Evolutionary conservation across 1,140 invertebrate species (phyloP).

Genomic region (Asbolus verrucosus): DNA sequence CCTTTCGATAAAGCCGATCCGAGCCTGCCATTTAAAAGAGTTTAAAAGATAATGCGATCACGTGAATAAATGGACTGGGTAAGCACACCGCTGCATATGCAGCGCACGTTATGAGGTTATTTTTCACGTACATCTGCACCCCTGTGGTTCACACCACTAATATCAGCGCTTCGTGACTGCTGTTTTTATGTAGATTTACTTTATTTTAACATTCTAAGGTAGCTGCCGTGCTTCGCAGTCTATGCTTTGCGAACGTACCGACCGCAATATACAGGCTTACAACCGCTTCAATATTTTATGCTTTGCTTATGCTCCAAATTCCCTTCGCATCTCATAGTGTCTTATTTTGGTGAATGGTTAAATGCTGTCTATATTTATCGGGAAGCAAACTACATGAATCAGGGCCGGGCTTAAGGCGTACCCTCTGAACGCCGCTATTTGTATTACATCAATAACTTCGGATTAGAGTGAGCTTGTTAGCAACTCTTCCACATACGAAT

Average conservation of each 20-base stretch:
- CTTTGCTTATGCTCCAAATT: constrained; percentile 31
- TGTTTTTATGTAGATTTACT: constrained; percentile 48
- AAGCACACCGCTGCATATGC: constrained; percentile 42
- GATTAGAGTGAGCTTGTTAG: too few species aligned
- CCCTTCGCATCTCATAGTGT: background rate
- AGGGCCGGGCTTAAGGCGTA: too few species aligned
- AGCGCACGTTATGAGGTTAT: constrained; percentile 47
- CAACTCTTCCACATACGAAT: too few species aligned
- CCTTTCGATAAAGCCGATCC: constrained; percentile 8
- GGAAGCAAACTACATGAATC: background rate
- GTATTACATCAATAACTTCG: too few species aligned
- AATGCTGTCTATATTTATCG: constrained; percentile 1
- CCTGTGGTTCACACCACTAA: constrained; percentile 46
- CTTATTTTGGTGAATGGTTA: constrained; percentile 8
- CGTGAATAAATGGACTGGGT: constrained; percentile 18
- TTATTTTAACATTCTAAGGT: constrained; percentile 47
- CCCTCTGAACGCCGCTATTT: too few species aligned
- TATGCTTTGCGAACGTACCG: constrained; percentile 27
- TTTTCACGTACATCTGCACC: constrained; percentile 47
- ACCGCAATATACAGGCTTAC: constrained; percentile 44
- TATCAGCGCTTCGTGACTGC: constrained; percentile 45
- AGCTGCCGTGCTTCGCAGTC: constrained; percentile 24
- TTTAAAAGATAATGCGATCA: constrained; percentile 6
- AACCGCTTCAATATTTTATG: constrained; percentile 40
- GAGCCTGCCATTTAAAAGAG: constrained; percentile 2